phyloP scores from a whole-genome alignment of 2,888 invertebrate species.

The Eilema griseolum region DNA sequence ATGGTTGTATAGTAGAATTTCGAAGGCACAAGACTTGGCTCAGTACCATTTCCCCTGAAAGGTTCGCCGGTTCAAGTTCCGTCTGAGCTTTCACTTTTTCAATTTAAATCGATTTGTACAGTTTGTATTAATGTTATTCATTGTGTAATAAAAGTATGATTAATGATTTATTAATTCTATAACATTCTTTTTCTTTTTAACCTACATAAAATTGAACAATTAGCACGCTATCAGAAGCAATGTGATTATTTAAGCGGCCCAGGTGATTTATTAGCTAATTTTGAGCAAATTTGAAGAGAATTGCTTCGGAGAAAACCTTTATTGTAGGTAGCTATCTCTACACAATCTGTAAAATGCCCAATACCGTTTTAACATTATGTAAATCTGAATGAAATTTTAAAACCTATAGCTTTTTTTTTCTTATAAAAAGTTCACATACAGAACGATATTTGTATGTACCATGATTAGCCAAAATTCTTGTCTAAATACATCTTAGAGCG shows the following conservation, averaged over 20 bases:
- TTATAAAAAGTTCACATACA: no score
- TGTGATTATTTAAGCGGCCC: slow-evolving; percentile 7
- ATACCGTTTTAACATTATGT: slow-evolving; percentile 3
- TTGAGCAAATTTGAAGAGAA: neutral
- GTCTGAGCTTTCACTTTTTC: no score
- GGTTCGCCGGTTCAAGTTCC: no score
- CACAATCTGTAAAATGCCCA: neutral
- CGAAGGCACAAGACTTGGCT: no score
- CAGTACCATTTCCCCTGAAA: no score
- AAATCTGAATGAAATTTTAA: neutral
- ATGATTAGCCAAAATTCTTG: no score
- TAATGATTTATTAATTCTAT: neutral
- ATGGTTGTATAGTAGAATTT: no score
- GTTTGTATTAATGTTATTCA: no score
- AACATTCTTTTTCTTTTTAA: neutral
- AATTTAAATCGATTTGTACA: no score
- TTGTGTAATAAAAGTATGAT: neutral
- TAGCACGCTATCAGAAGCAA: neutral
- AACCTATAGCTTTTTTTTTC: no score
- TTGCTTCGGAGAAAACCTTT: neutral
- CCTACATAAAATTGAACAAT: neutral
- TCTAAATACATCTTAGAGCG: no score
- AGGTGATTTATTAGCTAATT: slow-evolving; percentile 3
- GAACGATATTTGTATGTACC: no score
- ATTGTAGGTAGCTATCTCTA: neutral